A percentile compares a stretch with the other conserved stretches of the same genome.
Evolutionary conservation across 2,888 invertebrate genomes (phyloP).

Genomic region (Caenorhabditis panamensis): DNA sequence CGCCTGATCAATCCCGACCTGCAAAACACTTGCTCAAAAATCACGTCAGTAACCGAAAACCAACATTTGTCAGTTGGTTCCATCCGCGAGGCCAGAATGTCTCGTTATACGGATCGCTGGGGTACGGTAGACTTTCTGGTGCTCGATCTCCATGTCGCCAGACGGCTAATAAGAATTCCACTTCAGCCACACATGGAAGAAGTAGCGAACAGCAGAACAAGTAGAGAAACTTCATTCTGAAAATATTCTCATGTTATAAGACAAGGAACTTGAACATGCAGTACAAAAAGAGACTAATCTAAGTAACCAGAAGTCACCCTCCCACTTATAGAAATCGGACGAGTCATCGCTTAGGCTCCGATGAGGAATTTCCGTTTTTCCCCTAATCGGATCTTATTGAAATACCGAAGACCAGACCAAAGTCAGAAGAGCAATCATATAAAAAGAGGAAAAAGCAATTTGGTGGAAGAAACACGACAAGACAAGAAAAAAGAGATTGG

Average conservation of each 20-base stretch:
- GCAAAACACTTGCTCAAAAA: constrained; percentile 10
- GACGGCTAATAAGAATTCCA: constrained; percentile 83
- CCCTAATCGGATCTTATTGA: constrained; percentile 20
- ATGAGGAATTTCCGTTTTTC: constrained; percentile 28
- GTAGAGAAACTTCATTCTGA: constrained; percentile 56
- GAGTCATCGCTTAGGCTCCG: neutral
- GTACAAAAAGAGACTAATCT: no score
- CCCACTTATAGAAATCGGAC: neutral
- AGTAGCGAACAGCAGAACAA: constrained; percentile 33
- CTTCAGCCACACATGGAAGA: constrained; percentile 49
- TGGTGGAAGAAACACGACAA: constrained; percentile 11
- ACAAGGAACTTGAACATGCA: no score
- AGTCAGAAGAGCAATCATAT: constrained; percentile 26
- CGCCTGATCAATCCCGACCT: constrained; percentile 63
- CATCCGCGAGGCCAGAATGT: constrained; percentile 75
- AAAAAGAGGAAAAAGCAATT: constrained; percentile 24
- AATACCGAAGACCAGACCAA: constrained; percentile 7
- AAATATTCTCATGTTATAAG: no score
- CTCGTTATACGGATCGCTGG: constrained; percentile 69
- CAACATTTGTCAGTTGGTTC: constrained; percentile 77
- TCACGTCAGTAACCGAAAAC: constrained; percentile 21
- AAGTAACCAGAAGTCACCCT: neutral
- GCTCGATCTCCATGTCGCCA: constrained; percentile 95
- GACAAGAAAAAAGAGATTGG: constrained; percentile 24
- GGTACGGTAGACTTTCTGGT: constrained; percentile 83